Percentiles rank a stretch among this genome's conserved stretches.
These are phyloP conservation scores for Pristionchus exspectatus DNA, from an alignment of 2,888 invertebrate genomes.

Conservation along the genomic window DNA sequence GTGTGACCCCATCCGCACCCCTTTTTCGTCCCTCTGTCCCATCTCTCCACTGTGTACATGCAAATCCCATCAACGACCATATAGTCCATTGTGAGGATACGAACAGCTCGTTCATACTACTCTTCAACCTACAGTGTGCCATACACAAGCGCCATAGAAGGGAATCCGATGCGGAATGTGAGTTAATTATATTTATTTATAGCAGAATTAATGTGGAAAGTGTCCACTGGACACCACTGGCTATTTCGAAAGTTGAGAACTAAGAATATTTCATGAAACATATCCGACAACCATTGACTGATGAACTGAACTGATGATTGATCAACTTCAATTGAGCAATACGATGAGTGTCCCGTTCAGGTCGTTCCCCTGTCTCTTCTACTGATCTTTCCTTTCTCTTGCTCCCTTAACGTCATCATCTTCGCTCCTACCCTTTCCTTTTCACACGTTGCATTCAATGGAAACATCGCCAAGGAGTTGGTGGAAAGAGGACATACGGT, in stretches of 20 bases:
- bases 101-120: neutral
- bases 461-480: slow-evolving; percentile 68
- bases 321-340: neutral
- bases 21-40: neutral
- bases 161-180: slow-evolving; percentile 30
- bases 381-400: slow-evolving; percentile 6
- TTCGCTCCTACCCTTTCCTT: slow-evolving; percentile 75
- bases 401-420: slow-evolving; percentile 65
- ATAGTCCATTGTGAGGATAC: neutral
- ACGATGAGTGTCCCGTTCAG: neutral
- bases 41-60: neutral
- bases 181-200: neutral
- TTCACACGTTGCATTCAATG: slow-evolving; percentile 74
- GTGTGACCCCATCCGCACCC: slow-evolving; percentile 15
- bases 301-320: neutral
- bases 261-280: neutral
- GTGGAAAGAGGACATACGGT: slow-evolving; percentile 67
- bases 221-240: neutral
- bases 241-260: neutral
- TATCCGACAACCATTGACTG: neutral
- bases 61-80: neutral
- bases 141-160: neutral
- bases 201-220: too few relatives aligned
- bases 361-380: neutral
- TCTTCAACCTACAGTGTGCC: neutral